Base-by-base conservation (phyloP, 1,140 invertebrate genomes). In the Hyles euphorbiae region DNA sequence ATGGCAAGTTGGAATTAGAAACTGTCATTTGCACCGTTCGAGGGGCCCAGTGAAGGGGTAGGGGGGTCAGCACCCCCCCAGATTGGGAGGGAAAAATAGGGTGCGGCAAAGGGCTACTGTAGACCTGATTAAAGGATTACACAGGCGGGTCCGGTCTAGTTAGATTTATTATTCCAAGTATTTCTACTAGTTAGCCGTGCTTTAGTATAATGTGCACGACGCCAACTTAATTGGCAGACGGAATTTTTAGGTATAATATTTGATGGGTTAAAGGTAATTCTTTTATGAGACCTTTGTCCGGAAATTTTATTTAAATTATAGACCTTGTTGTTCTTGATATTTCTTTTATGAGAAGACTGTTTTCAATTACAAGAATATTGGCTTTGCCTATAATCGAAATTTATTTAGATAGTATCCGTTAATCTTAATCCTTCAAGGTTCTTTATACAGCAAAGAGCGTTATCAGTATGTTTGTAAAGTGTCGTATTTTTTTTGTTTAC, bases 1-100 rank as follows among this genome's bases (percentile, higher is more conserved):
- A 87, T 88, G 87, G 81, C 84, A 87, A 88, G 81, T 87, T 86
- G 79, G 87, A 90, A 90, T 90, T 90, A 89, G 88, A 89, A 90
- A 90, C 87, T 90, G 88, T 90, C 88, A 90, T 90, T 90, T 89
- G 86, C 88, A 89, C 79, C 81, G 78, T 87, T 85, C 79, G 79
- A 79, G 77, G 81, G 80, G 74, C 52, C 45, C 64, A 34, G 50
- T 45, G 60, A 56, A 60, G 43, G 32, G 69, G 64, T 65, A 60
- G 72, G 70, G 65, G 63, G 52, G 52, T 10, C 9, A 9, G 48
- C 10, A 22, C 74, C 36, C 36, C 36, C 36, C 36, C 69, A 72
- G 68, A 78, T 46, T 75, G 78, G 83, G 79, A 72, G 81, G 83
- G 78, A 84, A 85, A 87, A 85, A 87, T 83, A 81, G 81, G 82